Base-by-base conservation (phyloP, 2,113 vertebrate species). In the Pedetes capensis region DNA sequence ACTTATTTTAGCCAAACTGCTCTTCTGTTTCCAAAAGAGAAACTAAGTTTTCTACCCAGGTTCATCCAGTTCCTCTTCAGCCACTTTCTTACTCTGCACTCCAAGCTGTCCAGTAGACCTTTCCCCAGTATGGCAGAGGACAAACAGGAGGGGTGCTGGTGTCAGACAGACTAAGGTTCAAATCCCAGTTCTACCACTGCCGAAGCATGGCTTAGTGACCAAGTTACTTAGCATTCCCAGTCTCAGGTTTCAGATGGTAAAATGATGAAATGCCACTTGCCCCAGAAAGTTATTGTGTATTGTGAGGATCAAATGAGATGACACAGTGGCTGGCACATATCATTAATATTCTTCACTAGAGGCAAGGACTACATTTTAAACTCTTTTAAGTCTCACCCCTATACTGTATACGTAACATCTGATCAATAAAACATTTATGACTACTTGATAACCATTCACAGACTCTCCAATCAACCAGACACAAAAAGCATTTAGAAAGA, bases 11-110 rank as follows among this genome's bases (percentile, higher is more conserved):
- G 53, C 27, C 83, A 91, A 88, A 85, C 18, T 71, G 14, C 14
- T 83, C 69, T 68, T 94, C 61, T 83, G 44, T 87, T 88, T 84
- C 75, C 47, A 89, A 94, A 91, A 64, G 47, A 85, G 4, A 86
- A 86, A 10, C 25, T 64, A 66, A 88, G 29, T 91, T 89, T 85
- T 76, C 42, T 66, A 74, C 13, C 14, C 69, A 81, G 57, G 16
- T 53, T 76, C 14, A 57, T 6, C 11, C 39, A 95, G 53, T 14
- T 78, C 84, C 53, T 69, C 29, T 20, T 49, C 22, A 51, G 18
- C 22, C 42, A 76, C 68, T 37, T 63, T 72, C 61, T 64, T 44
- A 14, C 22, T 6, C 39, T n/a, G 37, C 22, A 63, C 37, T 66
- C 59, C 71, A 79, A 59, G 61, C 47, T 79, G 25, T 22, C 11